A percentile compares a stretch with the other conserved stretches of the same genome.
Evolutionary conservation across 2,797 vertebrate genomes (phyloP).

Genomic region (Eulemur albifrons): DNA sequence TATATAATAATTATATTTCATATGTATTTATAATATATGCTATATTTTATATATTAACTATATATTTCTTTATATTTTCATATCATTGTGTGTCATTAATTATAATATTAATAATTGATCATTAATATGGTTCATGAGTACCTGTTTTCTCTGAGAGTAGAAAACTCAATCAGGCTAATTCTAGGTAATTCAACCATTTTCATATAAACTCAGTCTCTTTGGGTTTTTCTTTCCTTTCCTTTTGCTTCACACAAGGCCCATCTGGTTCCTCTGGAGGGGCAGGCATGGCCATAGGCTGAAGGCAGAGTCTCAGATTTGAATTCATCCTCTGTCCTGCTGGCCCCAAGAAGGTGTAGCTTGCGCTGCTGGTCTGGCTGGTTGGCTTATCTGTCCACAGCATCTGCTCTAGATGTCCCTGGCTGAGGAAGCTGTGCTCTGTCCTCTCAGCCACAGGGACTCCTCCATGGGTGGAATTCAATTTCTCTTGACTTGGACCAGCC

Average conservation of each 20-base stretch:
- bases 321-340: neutral
- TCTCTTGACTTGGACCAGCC: neutral
- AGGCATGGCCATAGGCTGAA: neutral
- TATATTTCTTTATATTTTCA: neutral
- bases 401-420: fast-evolving
- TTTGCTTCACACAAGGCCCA: neutral
- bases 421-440: neutral
- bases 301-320: neutral
- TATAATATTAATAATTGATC: neutral
- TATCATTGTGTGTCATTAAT: neutral
- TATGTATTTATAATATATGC: neutral
- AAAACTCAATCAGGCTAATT: neutral
- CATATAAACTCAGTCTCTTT: no score
- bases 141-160: neutral
- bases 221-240: neutral
- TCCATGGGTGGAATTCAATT: neutral
- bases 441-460: neutral
- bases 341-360: neutral
- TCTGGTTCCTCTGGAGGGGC: neutral
- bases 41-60: neutral
- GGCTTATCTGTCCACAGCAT: neutral
- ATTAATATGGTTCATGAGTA: neutral
- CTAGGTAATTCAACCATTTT: neutral
- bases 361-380: neutral
- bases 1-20: neutral